Percentiles rank a stretch among this genome's conserved stretches.
Evolutionary conservation across 2,888 invertebrate genomes (phyloP).

Genomic region (Campopleginae sp.): DNA sequence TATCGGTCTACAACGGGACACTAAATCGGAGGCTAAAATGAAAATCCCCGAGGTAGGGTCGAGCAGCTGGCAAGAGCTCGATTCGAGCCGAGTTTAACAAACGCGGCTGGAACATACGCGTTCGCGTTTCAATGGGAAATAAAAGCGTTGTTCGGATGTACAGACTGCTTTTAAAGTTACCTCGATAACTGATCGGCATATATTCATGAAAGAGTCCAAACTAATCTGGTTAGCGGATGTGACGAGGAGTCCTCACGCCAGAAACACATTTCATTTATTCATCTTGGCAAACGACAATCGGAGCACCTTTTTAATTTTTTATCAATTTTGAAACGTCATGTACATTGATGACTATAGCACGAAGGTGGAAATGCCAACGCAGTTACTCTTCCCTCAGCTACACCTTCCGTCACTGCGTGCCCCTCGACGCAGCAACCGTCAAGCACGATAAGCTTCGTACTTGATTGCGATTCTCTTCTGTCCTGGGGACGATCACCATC

Average conservation of each 20-base stretch:
- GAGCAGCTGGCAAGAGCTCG: not conserved
- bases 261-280: not conserved
- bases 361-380: not conserved
- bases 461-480: slow-evolving; percentile 69
- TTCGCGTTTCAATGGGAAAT: slow-evolving; percentile 35
- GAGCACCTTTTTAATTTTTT: not conserved
- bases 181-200: not conserved
- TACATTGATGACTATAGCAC: not conserved
- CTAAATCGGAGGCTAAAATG: slow-evolving; percentile 39
- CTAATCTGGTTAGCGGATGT: not conserved
- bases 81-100: slow-evolving; percentile 44
- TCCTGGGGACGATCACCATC: slow-evolving; percentile 53
- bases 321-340: not conserved
- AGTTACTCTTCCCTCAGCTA: slow-evolving; percentile 16
- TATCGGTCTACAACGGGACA: slow-evolving; percentile 26
- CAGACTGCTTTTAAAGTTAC: not conserved
- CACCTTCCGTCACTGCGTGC: slow-evolving; percentile 50
- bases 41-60: slow-evolving; percentile 53
- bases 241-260: not conserved
- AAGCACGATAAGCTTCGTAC: slow-evolving; percentile 69
- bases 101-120: slow-evolving; percentile 44
- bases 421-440: slow-evolving; percentile 52
- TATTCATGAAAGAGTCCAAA: not conserved
- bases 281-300: not conserved
- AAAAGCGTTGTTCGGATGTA: slow-evolving; percentile 13